phyloP scores from a whole-genome alignment of 2,797 vertebrate species.

The Harpagifer antarcticus region DNA sequence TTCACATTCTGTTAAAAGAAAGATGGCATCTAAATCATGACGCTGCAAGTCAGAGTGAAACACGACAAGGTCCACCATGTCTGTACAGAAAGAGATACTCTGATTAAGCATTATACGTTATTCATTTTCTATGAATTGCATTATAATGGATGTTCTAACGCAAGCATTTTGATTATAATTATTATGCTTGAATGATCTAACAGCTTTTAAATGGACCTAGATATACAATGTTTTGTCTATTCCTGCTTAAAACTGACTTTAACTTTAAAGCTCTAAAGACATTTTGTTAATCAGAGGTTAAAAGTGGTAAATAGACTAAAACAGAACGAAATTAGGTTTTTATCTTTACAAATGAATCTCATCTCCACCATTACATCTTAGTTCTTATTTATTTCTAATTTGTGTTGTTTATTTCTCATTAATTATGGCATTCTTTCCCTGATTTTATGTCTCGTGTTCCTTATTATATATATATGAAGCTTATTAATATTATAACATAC shows the following conservation, averaged over 20 bases:
- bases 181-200: background rate
- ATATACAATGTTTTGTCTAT: background rate
- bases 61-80: constrained; percentile 10
- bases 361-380: too few species aligned
- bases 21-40: constrained; percentile 50
- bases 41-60: constrained; percentile 17
- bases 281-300: background rate
- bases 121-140: background rate
- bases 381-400: too few species aligned
- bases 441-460: background rate
- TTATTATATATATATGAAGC: too few species aligned
- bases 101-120: background rate
- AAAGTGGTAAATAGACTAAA: background rate
- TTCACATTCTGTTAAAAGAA: background rate
- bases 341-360: too few species aligned
- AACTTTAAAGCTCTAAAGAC: background rate
- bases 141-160: too few species aligned
- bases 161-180: background rate
- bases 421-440: too few species aligned
- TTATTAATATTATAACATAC: background rate
- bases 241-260: background rate
- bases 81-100: background rate
- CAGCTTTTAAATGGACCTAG: background rate
- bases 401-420: too few species aligned
- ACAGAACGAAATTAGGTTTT: background rate